phyloP scores from a whole-genome alignment of 2,797 vertebrate genomes.

The Clarias fuscus region DNA sequence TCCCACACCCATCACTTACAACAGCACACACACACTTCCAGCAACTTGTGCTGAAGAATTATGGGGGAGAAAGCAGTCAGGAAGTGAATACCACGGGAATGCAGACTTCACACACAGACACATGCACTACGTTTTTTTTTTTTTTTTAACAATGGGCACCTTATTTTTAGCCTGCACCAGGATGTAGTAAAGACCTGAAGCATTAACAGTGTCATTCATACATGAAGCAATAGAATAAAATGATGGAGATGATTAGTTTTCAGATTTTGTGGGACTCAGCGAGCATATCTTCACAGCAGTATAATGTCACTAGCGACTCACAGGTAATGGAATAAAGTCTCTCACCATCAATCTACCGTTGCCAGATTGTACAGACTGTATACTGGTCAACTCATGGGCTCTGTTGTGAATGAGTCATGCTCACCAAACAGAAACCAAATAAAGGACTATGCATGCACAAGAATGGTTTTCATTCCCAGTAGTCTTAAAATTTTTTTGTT shows the following conservation, averaged over 20 bases:
- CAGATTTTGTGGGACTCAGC: too few relatives aligned
- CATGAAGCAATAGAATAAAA: not conserved
- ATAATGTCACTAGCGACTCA: not conserved
- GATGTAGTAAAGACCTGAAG: slow-evolving; percentile 5
- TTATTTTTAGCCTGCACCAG: slow-evolving; percentile 35
- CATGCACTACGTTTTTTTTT: not conserved
- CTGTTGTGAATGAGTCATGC: not conserved
- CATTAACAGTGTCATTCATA: slow-evolving; percentile 19
- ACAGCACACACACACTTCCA: slow-evolving; percentile 2
- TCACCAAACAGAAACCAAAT: not conserved
- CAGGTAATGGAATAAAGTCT: not conserved
- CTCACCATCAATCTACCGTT: not conserved
- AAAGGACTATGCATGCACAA: not conserved
- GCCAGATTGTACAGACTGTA: not conserved
- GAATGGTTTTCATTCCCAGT: not conserved
- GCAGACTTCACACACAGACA: not conserved
- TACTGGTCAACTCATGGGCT: not conserved
- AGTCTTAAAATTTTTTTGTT: too few relatives aligned
- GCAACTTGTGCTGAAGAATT: not conserved
- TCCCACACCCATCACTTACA: not conserved
- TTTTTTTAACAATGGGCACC: slow-evolving; percentile 27
- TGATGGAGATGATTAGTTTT: not conserved
- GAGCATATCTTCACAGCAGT: too few relatives aligned
- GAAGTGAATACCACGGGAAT: not conserved
- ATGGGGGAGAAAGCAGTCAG: not conserved